phyloP scores from a whole-genome alignment of 2,888 invertebrate species.

The Petrolisthes manimaculis region DNA sequence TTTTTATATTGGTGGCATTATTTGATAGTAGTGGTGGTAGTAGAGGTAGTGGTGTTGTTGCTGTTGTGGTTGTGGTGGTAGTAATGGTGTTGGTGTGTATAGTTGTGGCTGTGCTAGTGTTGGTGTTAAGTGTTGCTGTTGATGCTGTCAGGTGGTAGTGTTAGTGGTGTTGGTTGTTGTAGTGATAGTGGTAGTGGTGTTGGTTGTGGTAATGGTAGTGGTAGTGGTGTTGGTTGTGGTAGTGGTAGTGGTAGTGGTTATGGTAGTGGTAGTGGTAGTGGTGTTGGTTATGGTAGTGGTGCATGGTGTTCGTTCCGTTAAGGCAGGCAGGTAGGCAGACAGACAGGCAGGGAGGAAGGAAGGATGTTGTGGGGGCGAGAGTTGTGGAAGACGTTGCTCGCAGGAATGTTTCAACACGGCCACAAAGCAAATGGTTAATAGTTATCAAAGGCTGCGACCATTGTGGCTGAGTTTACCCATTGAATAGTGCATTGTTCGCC shows the following conservation, averaged over 20 bases:
- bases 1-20: neutral
- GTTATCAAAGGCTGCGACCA: slow-evolving; percentile 57
- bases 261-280: neutral
- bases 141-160: neutral
- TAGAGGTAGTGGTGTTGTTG: too few species aligned
- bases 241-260: neutral
- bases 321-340: neutral
- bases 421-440: slow-evolving; percentile 54
- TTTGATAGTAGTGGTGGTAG: neutral
- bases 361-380: neutral
- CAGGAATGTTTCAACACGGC: slow-evolving; percentile 42
- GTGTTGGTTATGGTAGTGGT: too few species aligned
- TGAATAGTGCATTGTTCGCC: slow-evolving; percentile 56
- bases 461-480: slow-evolving; percentile 49
- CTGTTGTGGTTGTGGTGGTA: too few species aligned
- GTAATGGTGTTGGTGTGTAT: neutral
- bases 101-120: neutral
- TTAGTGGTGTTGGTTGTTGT: neutral
- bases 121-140: neutral
- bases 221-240: neutral
- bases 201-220: neutral
- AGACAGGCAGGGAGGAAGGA: neutral
- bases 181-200: neutral
- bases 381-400: slow-evolving; percentile 31
- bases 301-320: too few species aligned